Evolutionary conservation across 2,113 vertebrate genomes (phyloP).

Genomic region (Thalassarche chlororhynchos): DNA sequence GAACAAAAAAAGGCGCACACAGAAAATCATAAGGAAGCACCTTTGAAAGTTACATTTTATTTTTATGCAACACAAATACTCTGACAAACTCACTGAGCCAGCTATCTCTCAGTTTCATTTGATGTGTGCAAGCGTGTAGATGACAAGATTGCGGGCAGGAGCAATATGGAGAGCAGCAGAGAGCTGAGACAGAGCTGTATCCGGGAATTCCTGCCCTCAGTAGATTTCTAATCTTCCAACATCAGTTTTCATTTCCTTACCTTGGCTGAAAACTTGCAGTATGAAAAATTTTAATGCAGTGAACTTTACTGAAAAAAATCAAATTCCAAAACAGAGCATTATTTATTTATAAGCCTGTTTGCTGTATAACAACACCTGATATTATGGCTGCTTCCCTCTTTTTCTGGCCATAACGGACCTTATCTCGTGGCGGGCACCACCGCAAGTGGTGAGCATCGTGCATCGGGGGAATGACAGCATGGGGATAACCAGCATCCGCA

Average conservation of each 20-base stretch:
- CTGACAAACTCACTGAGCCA: accelerated
- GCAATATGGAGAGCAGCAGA: neutral
- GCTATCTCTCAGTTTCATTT: neutral
- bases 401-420: neutral
- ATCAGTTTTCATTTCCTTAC: conserved; percentile 27
- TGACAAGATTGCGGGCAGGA: neutral
- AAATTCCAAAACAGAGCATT: neutral
- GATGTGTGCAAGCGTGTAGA: neutral
- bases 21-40: neutral
- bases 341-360: neutral
- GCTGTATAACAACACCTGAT: neutral
- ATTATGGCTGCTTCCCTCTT: neutral
- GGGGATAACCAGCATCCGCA: accelerated
- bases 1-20: neutral
- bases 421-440: accelerated
- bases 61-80: neutral
- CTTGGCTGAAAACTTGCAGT: accelerated
- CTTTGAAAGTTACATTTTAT: neutral
- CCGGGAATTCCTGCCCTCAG: neutral
- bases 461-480: accelerated
- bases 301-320: neutral
- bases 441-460: accelerated
- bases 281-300: neutral
- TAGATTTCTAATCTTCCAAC: neutral
- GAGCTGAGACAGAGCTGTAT: neutral